Evolutionary conservation across 2,888 invertebrate genomes (phyloP), one percentile per base, ranked within the genome.

Genomic region (Pedicia rivosa): DNA sequence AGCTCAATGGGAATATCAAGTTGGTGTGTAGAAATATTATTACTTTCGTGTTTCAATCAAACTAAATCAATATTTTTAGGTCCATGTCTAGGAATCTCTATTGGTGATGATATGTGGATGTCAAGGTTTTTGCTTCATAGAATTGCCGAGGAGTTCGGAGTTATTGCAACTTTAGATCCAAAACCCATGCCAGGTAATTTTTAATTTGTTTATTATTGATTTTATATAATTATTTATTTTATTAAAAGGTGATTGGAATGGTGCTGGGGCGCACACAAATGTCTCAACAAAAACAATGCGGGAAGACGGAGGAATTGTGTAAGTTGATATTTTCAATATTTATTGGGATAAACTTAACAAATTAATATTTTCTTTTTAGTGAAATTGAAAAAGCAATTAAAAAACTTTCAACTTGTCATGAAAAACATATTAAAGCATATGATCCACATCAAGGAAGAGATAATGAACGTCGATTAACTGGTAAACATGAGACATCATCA

Each of bases 351-450:
- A 10, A 17, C 4, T 2, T 17, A 17, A 15, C 16, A 19, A 3
- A 10, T 31, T 2, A 13, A 22, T 22, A 14, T 35, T 3, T 17
- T 10, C 2, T 26, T 17, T 32, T 31, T 29, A 87, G 83, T 50
- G 87, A 80, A 54, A 97, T 98, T 50, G 87, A 97, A 60, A 79
- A 79, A 50, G 97, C 97, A 4, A 95, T 98, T 52, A 88, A 92
- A 59, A 90, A 86, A 61, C 68, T 98, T 47, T 82, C 90, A 44
- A 82, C 86, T 54, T 78, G 82, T 45, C 97, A 98, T 60, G 72
- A 78, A 50, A 77, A 84, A 45, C 97, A 98, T 61, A 97, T 98
- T 60, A 78, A 81, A 55, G 90, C 88, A 45, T 97, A 97, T 60
- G 97, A 97, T 63, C 95, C 94, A 9, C 79, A 87, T 45, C 82